Base-by-base conservation (phyloP, 1,140 invertebrate species). In the Bombus pascuorum region DNA sequence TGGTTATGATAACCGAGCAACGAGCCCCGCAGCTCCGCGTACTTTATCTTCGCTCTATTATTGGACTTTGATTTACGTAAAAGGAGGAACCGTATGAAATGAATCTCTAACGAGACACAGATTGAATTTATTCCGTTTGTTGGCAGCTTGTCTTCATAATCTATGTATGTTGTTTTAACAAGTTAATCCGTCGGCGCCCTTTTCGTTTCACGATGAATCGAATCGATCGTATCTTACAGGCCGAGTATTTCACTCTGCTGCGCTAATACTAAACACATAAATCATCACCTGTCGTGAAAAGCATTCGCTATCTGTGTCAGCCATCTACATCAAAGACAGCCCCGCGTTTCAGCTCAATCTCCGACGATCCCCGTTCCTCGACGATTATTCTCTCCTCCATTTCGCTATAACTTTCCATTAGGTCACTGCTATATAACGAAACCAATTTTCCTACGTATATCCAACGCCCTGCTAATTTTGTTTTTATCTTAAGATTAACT, bases 281-380 rank as follows among this genome's bases (percentile, higher is more conserved):
- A 80, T 80, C 78, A 80, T 80, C 44, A 37, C 5, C 44, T 37
- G 34, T 80, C 78, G 25, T 6, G 32, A 53, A 47, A 70, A 44
- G 25, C 65, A 34, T n/a, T 25, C 9, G 25, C 32, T 80, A 70
- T 80, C 59, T 10, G 12, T 53, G 47, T 53, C 65, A n/a, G 13
- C 9, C 25, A 37, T 80, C 42, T n/a, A 6, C 15, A n/a, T 39
- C 65, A n/a, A 32, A 42, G 32, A 70, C 25, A n/a, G 12, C 25
- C 8, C 22, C 32, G 22, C 25, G 32, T 70, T 53, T 70, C 44
- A 12, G 34, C 66, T 70, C 78, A 12, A 28, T 53, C 70, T 37
- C 47, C 12, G n/a, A 25, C 53, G 62, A 62, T 42, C 44, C 3
- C 9, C 8, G 42, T 70, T 44, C 59, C 62, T 73, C 70, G 1